Base-by-base conservation (phyloP, 2,797 vertebrate species). In the Pangasius larnaudii region DNA sequence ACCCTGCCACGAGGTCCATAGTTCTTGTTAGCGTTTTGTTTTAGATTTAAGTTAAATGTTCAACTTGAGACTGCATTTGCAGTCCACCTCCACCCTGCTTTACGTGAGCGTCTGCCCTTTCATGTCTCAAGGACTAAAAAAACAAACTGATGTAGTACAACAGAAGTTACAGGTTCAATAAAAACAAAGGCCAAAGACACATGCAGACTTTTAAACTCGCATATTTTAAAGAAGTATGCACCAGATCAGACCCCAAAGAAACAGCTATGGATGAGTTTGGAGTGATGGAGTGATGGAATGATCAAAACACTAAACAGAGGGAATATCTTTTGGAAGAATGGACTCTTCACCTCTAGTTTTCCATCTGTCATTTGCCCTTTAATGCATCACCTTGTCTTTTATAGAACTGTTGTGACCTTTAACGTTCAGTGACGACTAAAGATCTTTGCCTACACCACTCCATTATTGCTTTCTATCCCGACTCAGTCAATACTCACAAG, bases 381-480 rank as follows among this genome's bases (percentile, higher is more conserved):
- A 36, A 24, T 33, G 81, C 61, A 67, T 69, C 36, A 51, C 5
- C n/a, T 33, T 69, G 63, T 82, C 79, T 42, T 82, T 61, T 18
- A 16, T 69, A 84, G 13, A 33, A 33, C 61, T 53, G 82, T 42
- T 61, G 42, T 90, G 71, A 90, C 61, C 71, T 86, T 74, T 27
- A 36, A 59, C 51, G 86, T 69, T 84, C 39, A 42, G 39, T 83
- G 67, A 58, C 33, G 49, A 56, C 22, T 63, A 36, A 86, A 74
- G 75, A 36, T 74, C 78, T 88, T 63, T 51, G 51, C 59, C 88
- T 72, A 19, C 82, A 39, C 7, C 75, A 69, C 61, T 87, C 89
- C 51, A 78, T 91, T 86, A 85, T 65, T 30, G 63, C 74, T 69
- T 80, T 42, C 65, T 51, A 75, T 90, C 82, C 58, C 49, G 33